A percentile compares a stretch with the other conserved stretches of the same genome.
Evolutionary conservation across 2,797 vertebrate genomes (phyloP).

Genomic region (Helarctos malayanus): DNA sequence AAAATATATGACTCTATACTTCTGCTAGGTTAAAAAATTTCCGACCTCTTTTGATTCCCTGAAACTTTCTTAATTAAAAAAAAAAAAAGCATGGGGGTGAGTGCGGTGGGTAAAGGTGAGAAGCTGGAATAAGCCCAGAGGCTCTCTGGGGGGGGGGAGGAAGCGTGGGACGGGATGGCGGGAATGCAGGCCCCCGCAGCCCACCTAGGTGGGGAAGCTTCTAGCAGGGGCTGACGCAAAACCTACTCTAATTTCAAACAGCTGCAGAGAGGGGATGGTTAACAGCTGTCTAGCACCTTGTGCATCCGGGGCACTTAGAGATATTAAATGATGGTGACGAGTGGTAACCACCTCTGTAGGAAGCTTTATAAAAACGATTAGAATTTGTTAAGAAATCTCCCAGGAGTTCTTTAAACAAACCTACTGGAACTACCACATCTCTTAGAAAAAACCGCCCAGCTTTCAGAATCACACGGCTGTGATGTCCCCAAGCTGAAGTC

Average conservation of each 20-base stretch:
- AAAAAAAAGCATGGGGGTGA: slow-evolving; percentile 29
- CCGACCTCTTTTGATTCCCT: slow-evolving; percentile 87
- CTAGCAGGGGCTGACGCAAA: slow-evolving; percentile 37
- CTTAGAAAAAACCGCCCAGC: slow-evolving; percentile 30
- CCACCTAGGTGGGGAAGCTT: slow-evolving; percentile 61
- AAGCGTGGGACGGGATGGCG: slow-evolving; percentile 42
- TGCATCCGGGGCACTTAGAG: slow-evolving; percentile 76
- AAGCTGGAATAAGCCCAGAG: slow-evolving; percentile 68
- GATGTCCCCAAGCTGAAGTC: background rate
- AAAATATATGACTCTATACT: slow-evolving; percentile 87
- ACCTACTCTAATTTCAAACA: slow-evolving; percentile 66
- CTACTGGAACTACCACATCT: slow-evolving; percentile 65
- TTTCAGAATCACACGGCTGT: slow-evolving; percentile 51
- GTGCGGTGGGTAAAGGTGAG: background rate
- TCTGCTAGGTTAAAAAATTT: slow-evolving; percentile 87
- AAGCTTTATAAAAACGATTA: slow-evolving; percentile 76
- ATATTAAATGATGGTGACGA: slow-evolving; percentile 56
- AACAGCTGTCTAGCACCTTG: slow-evolving; percentile 80
- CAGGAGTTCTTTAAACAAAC: slow-evolving; percentile 72
- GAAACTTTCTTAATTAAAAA: slow-evolving; percentile 85
- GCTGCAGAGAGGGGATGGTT: slow-evolving; percentile 7
- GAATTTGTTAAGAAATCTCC: slow-evolving; percentile 71
- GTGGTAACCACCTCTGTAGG: slow-evolving; percentile 77
- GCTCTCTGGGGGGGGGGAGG: slow-evolving; percentile 68
- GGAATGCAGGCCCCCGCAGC: slow-evolving; percentile 5